Conservation (phyloP, 2,113 vertebrate genomes). For the Anoplopoma fimbria region DNA sequence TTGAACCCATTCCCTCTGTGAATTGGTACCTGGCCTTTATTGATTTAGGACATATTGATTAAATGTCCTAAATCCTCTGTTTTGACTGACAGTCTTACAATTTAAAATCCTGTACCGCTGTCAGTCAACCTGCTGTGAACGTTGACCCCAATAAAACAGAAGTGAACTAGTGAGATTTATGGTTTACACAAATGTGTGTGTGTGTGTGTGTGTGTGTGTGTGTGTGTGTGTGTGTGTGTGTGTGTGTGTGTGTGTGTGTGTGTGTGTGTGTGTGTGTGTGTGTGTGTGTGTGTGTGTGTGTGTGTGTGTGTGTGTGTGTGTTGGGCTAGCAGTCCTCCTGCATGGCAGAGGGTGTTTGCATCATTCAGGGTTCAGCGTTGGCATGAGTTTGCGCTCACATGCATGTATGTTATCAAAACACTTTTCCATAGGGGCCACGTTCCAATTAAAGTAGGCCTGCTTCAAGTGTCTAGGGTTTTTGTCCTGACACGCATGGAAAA, state of each 20-base stretch:
- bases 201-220: not conserved
- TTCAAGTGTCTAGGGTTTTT: not conserved
- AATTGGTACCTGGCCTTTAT: not conserved
- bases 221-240: not conserved
- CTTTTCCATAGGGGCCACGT: conserved; percentile 13
- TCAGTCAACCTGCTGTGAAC: conserved; percentile 10
- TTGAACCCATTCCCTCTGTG: not conserved
- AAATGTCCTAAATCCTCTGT: conserved; percentile 1
- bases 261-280: not conserved
- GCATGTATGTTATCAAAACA: no score
- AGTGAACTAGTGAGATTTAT: not conserved
- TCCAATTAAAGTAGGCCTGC: conserved; percentile 18
- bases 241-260: not conserved
- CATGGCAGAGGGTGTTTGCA: conserved; percentile 2
- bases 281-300: no score
- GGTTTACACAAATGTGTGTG: not conserved
- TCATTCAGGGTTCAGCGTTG: conserved; percentile 26
- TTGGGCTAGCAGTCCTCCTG: not conserved
- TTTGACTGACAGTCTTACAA: not conserved
- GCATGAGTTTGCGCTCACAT: no score
- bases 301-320: not conserved
- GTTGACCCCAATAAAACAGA: conserved; percentile 2
- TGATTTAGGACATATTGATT: no score
- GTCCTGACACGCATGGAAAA: not conserved
- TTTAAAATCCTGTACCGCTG: not conserved